Evolutionary conservation across 2,113 vertebrate species (phyloP), one percentile per base, ranked within the genome.

Genomic region (Myotis davidii): DNA sequence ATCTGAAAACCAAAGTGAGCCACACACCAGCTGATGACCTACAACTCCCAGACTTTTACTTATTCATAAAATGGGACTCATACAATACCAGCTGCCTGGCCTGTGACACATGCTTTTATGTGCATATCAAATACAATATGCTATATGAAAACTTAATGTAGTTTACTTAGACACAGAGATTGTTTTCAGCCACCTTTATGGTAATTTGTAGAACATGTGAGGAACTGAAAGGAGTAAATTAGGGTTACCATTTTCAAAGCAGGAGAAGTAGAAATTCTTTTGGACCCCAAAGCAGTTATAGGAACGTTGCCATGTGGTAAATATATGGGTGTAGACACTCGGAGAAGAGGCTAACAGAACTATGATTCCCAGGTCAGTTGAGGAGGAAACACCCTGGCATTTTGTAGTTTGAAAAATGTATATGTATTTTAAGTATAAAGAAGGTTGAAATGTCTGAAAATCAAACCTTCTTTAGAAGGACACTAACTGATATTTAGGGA

Each of bases 221-320:
- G 29, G 76, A 91, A 39, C 9, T 25, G 74, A 91, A 42, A 86
- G 4, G 1, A 42, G 32, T 90, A 95, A 87, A 85, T 77, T 39
- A 20, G 42, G 37, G 29, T 73, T 91, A 84, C 61, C 32, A 67
- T 91, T 96, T 73, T 88, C 81, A 88, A 88, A 91, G 65, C 6
- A 93, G 14, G 11, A 37, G 90, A 96, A 90, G 52, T 6, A 69
- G 45, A 94, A 48, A 25, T 83, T 89, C 32, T 69, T 84, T 88
- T 21, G 45, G 59, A 72, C 14, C 3, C 32, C 50, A 37, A 83
- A 77, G 3, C 45, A 95, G 45, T 77, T 73, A 67, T 1, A 85
- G 34, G 67, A 61, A 32, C 56, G 18, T 29, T 27, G 52, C 92
- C 25, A 20, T 27, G 12, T 6, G 81, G 72, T 77, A 64, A 91